Conservation (phyloP, 2,113 vertebrate genomes). For the Poecilia latipinna region DNA sequence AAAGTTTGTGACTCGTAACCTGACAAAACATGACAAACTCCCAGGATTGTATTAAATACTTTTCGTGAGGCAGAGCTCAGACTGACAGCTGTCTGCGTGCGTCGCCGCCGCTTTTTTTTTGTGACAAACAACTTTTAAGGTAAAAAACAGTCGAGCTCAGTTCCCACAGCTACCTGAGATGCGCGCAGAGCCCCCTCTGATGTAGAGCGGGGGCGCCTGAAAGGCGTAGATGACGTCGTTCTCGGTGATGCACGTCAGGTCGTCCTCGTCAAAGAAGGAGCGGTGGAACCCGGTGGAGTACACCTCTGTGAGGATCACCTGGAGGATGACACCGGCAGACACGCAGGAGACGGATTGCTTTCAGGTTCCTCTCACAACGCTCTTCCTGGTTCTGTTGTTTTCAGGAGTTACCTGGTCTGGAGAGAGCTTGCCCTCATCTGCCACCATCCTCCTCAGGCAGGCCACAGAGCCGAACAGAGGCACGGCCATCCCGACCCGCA, state of each 20-base stretch:
- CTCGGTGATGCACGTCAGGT: conserved; percentile 84
- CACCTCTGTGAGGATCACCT: conserved; percentile 94
- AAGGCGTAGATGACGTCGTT: conserved; percentile 90
- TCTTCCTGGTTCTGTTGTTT: neutral
- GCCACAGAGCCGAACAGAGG: conserved; percentile 87
- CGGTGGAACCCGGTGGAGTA: conserved; percentile 88
- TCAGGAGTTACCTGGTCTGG: conserved; percentile 84
- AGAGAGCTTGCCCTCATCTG: conserved; percentile 86
- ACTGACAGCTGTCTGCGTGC: neutral
- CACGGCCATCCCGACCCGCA: conserved; percentile 88
- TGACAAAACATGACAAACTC: no score
- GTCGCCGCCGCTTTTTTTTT: neutral
- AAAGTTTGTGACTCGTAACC: no score
- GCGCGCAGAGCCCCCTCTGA: conserved; percentile 75
- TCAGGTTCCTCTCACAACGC: neutral
- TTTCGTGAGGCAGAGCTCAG: no score
- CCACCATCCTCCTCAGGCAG: conserved; percentile 87
- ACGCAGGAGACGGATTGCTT: neutral
- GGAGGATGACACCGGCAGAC: conserved; percentile 11
- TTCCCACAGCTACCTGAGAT: conserved; percentile 72
- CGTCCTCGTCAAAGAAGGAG: conserved; percentile 89
- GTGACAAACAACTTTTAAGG: neutral
- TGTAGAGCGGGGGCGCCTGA: conserved; percentile 82
- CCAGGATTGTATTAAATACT: no score
- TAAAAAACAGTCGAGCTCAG: neutral